Percentiles rank a stretch among this genome's conserved stretches.
These are phyloP conservation scores for Myripristis murdjan DNA, from an alignment of 2,797 vertebrate species.

Conservation along the genomic window DNA sequence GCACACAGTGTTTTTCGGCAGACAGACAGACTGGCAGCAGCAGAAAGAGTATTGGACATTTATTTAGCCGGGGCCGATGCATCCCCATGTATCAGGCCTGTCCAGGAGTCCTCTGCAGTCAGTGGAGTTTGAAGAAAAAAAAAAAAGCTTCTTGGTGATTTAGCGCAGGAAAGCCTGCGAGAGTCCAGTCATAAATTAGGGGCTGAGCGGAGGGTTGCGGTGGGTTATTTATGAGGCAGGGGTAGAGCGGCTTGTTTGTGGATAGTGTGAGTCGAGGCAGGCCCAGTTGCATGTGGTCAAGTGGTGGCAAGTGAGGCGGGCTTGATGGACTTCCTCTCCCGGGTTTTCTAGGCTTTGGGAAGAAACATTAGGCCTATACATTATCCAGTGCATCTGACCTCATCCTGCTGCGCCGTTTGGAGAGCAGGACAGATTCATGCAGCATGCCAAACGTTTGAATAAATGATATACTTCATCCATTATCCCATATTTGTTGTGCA, in stretches of 20 bases:
- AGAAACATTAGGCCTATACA: conserved; percentile 48
- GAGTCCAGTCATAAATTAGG: conserved; percentile 65
- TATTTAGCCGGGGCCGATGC: conserved; percentile 29
- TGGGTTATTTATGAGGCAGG: conserved; percentile 65
- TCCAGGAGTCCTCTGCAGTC: conserved; percentile 33
- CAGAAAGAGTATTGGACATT: conserved; percentile 52
- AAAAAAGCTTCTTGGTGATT: conserved; percentile 56
- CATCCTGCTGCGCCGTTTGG: neutral
- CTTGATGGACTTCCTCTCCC: conserved; percentile 53
- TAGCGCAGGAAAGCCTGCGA: conserved; percentile 65
- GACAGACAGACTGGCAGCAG: conserved; percentile 45
- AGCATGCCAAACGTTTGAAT: neutral
- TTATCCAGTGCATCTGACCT: conserved; percentile 44
- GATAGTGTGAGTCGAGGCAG: conserved; percentile 45
- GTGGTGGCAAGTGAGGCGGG: conserved; percentile 56
- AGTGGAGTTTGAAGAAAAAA: conserved; percentile 30
- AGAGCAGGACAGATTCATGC: conserved; percentile 24
- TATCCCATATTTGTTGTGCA: neutral
- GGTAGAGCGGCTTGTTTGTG: conserved; percentile 38
- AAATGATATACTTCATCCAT: conserved; percentile 14
- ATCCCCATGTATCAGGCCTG: conserved; percentile 2
- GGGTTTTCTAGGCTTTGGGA: conserved; percentile 37
- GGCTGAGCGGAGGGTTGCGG: conserved; percentile 43
- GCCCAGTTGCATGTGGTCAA: conserved; percentile 48
- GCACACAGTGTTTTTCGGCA: conserved; percentile 44